Evolutionary conservation across 2,797 vertebrate species (phyloP), one percentile per base, ranked within the genome.

Genomic region (Vultur gryphus): DNA sequence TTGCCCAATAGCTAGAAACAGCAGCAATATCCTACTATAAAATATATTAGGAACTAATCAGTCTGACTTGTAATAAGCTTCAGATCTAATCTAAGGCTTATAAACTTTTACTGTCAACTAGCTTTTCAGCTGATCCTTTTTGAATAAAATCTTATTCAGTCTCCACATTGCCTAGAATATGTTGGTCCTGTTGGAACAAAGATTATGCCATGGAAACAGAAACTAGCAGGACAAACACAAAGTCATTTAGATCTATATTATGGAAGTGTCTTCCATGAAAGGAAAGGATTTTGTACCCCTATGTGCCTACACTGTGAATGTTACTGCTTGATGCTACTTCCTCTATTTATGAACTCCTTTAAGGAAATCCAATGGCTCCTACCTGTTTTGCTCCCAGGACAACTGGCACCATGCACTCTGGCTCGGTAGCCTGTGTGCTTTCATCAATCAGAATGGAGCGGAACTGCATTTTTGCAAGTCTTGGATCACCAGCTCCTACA

Each of bases 381-480:
- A 99, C 99, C 99, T 99, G 99, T 92, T 99, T 99, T 72, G 99
- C 99, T 77, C 99, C 99, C 12, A 99, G 98, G 16, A 99, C 99
- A 29, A 99, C 99, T 0, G 99, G 99, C 57, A 99, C 99, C 99
- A 99, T 99, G 87, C 99, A 99, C 97, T 99, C 99, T 0, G 99
- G 99, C 96, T 99, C 99, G 0, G 99, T 99, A 92, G 99, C 99
- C 97, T 99, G 99, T 1, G 99, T 99, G 98, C 99, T 99, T 90
- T 99, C 99, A 13, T 99, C 99, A 4, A 99, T 99, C 70, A 99
- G 97, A 92, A 99, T 99, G 96, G 99, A 99, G 61, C 99, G 99
- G 96, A 99, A 99, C 97, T 99, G 99, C 99, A 99, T 99, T 97
- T 99, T 99, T 65, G 99, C 99, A 39, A 99, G 98, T 6, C 99